Conservation (phyloP, 2,113 vertebrate genomes). For the Nothoprocta pentlandii region DNA sequence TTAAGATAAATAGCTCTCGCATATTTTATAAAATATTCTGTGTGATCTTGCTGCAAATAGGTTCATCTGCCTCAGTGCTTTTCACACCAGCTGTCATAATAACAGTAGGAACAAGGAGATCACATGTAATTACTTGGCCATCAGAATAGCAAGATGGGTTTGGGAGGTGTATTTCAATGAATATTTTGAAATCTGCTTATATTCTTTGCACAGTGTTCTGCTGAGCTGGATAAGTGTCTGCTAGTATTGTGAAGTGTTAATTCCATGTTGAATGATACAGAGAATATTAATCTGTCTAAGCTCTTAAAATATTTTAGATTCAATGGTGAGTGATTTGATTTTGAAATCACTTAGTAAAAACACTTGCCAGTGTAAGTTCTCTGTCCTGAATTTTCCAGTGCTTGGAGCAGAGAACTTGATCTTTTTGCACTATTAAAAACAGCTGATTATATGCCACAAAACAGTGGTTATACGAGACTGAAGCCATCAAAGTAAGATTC, state of each 20-base stretch:
- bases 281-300: neutral
- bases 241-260: rapidly evolving
- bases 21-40: neutral
- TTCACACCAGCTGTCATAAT: neutral
- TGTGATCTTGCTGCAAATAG: neutral
- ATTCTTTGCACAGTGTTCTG: neutral
- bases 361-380: neutral
- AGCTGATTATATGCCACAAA: neutral
- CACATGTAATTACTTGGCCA: neutral
- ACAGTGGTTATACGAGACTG: neutral
- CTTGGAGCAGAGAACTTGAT: neutral
- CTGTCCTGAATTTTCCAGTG: neutral
- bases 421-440: neutral
- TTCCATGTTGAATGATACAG: rapidly evolving
- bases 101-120: neutral
- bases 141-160: neutral
- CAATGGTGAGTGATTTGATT: neutral
- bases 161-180: neutral
- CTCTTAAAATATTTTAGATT: neutral
- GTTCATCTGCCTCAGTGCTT: neutral
- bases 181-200: neutral
- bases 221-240: neutral
- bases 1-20: neutral
- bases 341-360: neutral
- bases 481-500: neutral